Evolutionary conservation across 2,888 invertebrate genomes (phyloP), one percentile per base, ranked within the genome.

Genomic region (Synanthedon tipuliformis): DNA sequence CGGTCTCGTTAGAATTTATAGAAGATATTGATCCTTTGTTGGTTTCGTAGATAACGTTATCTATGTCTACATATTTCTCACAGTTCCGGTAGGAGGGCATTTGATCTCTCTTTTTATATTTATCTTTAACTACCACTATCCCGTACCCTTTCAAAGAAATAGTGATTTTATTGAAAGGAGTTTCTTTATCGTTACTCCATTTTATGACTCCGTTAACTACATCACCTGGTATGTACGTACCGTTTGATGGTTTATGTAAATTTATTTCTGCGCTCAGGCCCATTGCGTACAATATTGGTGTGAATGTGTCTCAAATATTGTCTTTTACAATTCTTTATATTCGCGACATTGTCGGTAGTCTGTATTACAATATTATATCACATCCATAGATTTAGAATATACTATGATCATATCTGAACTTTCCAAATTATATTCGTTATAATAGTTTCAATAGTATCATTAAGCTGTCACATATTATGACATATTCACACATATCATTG

Each of bases 61-160:
- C 56, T 15, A 52, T 48, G 45, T 56, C 52, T 4, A 56, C 50
- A 11, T 56, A 56, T 10, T 49, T 40, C 52, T 56, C 56, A 13
- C 18, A 18, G 10, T 51, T 56, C 4, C 18, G 12, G 4, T 52
- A 49, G 15, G 50, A 50, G 34, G 3, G 52, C 23, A 16, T 34
- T 12, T 56, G 12, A 2, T 50, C 18, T 50, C 52, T 54, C 23
- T 13, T 12, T 50, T 49, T 54, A 18, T n/a, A 27, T 45, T 50
- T 45, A 18, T 56, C 52, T 18, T 48, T 8, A 10, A 54, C 18
- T 1, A 50, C 18, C 2, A 54, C 54, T 16, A 16, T 16, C 1
- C 56, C 56, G 12, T 18, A 48, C 23, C 56, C 56, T 51, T 56
- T 56, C 12, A 56, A 45, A 4, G 56, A 56, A 4, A 56, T 27